These are phyloP conservation scores for Meiosimyza platycephala DNA, from an alignment of 2,888 invertebrate species.

Conservation along the genomic window DNA sequence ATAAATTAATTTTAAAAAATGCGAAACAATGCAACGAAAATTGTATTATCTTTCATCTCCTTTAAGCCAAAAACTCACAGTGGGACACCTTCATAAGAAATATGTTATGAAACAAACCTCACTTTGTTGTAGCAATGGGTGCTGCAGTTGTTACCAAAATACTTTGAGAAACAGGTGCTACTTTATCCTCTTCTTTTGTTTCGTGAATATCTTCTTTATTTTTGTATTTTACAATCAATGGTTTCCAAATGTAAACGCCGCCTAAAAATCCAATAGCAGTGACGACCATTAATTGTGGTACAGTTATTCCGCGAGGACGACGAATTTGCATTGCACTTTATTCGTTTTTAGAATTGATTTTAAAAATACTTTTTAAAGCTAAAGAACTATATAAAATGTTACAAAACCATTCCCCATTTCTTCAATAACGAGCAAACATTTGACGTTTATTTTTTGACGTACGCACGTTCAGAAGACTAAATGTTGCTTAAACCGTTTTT, in stretches of 20 bases:
- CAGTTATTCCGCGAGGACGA: constrained; percentile 63
- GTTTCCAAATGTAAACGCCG: constrained; percentile 68
- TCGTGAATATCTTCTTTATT: constrained; percentile 48
- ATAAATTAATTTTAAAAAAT: no score
- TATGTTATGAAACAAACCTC: background rate
- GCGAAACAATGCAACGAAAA: no score
- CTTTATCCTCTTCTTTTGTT: constrained; percentile 26
- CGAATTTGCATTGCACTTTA: constrained; percentile 63
- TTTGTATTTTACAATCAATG: constrained; percentile 59
- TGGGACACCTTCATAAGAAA: background rate
- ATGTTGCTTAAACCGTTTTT: background rate
- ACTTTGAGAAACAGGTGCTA: background rate
- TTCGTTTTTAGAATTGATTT: background rate
- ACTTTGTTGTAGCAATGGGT: constrained; percentile 33
- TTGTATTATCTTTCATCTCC: no score
- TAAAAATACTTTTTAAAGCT: no score
- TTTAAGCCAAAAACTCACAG: no score
- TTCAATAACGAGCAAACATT: background rate
- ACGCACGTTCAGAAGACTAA: background rate
- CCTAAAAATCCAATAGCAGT: constrained; percentile 62
- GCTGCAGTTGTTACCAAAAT: constrained; percentile 11
- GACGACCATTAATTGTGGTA: constrained; percentile 64
- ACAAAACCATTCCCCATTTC: background rate
- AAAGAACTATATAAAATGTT: background rate
- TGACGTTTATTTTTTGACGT: no score